phyloP scores from a whole-genome alignment of 2,797 vertebrate genomes.

The Gambelia wislizenii region DNA sequence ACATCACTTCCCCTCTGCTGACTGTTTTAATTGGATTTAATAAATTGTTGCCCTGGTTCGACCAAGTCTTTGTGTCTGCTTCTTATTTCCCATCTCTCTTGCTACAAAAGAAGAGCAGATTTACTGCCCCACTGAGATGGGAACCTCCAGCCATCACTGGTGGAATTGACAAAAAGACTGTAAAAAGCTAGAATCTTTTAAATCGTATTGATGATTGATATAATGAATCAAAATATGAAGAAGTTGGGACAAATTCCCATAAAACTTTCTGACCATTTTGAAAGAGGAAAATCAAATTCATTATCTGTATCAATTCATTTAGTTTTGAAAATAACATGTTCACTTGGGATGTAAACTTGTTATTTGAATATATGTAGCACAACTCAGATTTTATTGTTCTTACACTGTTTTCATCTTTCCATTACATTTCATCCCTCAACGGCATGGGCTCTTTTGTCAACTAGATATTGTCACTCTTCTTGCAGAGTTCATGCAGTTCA shows the following conservation, averaged over 20 bases:
- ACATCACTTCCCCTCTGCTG: no score
- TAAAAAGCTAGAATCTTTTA: neutral
- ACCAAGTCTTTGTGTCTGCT: no score
- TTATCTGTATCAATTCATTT: neutral
- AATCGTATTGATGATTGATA: neutral
- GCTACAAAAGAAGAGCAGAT: no score
- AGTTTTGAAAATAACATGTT: neutral
- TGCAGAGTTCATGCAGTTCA: constrained; percentile 28
- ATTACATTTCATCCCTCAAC: constrained; percentile 23
- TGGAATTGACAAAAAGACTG: neutral
- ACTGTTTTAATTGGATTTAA: no score
- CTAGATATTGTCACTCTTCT: constrained; percentile 28
- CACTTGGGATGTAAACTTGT: neutral
- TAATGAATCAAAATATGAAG: neutral
- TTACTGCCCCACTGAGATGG: no score
- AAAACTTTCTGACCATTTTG: neutral
- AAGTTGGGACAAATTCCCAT: neutral
- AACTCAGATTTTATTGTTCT: constrained; percentile 27
- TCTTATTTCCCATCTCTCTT: no score
- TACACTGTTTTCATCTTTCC: constrained; percentile 8
- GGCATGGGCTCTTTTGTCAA: constrained; percentile 19
- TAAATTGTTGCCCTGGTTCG: no score
- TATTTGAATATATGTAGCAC: neutral
- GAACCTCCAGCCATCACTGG: no score
- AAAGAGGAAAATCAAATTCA: neutral